Conservation (phyloP, 2,113 vertebrate genomes). For the cat (Felis catus) region F.catus_Fca126_mat1.0 CM031420.1:107834501-107835000, state of each 20-base stretch:
- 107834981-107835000: background rate
- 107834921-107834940: background rate
- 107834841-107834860: background rate
- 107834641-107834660: too few relatives aligned
- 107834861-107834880: background rate
- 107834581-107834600: too few relatives aligned
- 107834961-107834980: slow-evolving; percentile 5
- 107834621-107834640: too few relatives aligned
- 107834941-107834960: background rate
- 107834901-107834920: background rate
- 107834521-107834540: background rate
- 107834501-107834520: background rate
- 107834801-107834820: background rate
- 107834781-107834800: background rate
- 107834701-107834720: background rate
- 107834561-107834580: background rate
- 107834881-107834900: background rate
- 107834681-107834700: background rate
- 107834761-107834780: background rate
- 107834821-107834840: background rate
- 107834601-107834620: too few relatives aligned
- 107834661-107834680: background rate
- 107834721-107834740: background rate
- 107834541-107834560: background rate
- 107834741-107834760: background rate